A percentile compares a stretch with the other conserved stretches of the same genome.
phyloP scores from a whole-genome alignment of 1,140 invertebrate species.

The Anadara kagoshimensis region DNA sequence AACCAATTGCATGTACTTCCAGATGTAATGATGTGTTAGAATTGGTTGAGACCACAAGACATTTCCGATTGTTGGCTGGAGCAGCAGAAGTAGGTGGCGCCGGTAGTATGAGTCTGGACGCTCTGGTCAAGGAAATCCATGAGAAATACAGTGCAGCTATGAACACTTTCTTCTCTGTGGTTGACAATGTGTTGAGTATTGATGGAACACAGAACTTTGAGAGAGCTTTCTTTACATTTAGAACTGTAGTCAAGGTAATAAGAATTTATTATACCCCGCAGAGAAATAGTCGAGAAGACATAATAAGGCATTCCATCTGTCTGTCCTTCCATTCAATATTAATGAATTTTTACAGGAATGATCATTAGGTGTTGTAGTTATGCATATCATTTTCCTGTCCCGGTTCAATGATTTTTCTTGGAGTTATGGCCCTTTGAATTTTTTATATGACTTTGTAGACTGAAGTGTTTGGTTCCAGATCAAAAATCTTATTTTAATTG shows the following conservation, averaged over 20 bases:
- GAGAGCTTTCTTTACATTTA: constrained; percentile 71
- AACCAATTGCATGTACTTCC: neutral
- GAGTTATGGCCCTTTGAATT: no score
- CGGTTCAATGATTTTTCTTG: no score
- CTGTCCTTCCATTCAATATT: no score
- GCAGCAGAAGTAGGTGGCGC: constrained; percentile 72
- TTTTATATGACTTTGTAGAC: neutral
- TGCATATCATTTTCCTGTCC: no score
- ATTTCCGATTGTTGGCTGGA: constrained; percentile 71
- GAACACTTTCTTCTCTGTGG: constrained; percentile 67
- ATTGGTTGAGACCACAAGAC: constrained; percentile 71
- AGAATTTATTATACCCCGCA: no score
- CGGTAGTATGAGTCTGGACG: constrained; percentile 70
- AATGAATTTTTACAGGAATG: no score
- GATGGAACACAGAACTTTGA: constrained; percentile 72
- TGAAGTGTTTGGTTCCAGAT: neutral
- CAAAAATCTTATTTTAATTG: no score
- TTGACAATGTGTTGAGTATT: constrained; percentile 70
- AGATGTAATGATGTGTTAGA: constrained; percentile 74
- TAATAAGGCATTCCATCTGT: no score
- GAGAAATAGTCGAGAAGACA: no score
- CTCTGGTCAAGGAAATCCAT: constrained; percentile 72
- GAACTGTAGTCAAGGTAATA: constrained; percentile 71
- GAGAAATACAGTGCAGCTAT: constrained; percentile 66
- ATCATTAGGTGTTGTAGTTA: no score